Evolutionary conservation across 2,113 vertebrate species (phyloP).

Genomic region (Anguilla rostrata): DNA sequence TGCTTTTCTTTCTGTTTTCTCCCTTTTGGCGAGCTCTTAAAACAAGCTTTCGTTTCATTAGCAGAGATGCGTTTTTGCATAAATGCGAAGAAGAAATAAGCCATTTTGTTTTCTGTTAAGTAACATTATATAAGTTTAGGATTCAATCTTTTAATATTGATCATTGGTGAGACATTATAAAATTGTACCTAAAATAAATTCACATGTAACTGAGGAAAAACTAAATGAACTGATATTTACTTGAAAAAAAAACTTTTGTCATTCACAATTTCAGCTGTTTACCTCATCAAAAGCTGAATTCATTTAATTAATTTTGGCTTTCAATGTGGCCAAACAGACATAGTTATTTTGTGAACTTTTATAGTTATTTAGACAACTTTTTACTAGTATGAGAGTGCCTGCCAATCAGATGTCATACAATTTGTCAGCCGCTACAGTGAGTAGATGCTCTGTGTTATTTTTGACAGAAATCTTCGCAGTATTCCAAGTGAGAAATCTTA

Average conservation of each 20-base stretch:
- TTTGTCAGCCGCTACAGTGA: background rate
- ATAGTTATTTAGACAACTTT: background rate
- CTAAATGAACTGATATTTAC: too few relatives aligned
- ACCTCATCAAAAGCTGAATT: background rate
- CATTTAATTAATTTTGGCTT: background rate
- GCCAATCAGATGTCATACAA: background rate
- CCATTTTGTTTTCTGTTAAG: too few relatives aligned
- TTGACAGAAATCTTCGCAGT: background rate
- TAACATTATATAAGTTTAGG: too few relatives aligned
- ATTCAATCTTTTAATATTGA: too few relatives aligned
- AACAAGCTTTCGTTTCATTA: background rate
- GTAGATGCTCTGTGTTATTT: background rate
- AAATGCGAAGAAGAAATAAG: background rate
- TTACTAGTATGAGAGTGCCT: background rate
- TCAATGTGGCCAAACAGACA: background rate
- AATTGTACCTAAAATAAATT: too few relatives aligned
- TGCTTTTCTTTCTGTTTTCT: conserved; percentile 40
- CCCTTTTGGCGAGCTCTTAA: background rate
- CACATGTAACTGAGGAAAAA: too few relatives aligned
- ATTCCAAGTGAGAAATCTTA: background rate
- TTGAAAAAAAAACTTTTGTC: background rate
- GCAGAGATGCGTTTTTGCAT: background rate
- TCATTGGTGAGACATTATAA: background rate
- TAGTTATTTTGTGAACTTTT: background rate
- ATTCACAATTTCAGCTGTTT: too few relatives aligned